Evolutionary conservation across 2,113 vertebrate genomes (phyloP), one percentile per base, ranked within the genome.

Genomic region (Benitochromis conjunctus): DNA sequence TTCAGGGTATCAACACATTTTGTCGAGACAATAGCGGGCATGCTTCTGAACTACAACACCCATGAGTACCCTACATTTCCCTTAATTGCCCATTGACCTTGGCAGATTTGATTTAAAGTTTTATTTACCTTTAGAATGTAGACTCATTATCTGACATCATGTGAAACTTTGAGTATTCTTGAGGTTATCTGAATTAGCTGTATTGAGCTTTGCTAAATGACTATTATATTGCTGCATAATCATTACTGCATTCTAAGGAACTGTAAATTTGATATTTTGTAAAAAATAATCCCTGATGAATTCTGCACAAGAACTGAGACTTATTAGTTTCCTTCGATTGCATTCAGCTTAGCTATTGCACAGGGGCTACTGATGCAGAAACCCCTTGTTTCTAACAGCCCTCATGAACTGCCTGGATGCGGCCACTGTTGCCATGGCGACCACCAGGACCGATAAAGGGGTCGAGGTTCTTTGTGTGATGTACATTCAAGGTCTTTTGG

Each of bases 361-460:
- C 76, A 41, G 26, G 41, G 69, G 80, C 69, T 82, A 31, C 74
- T 80, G 43, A 5, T 74, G 79, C 79, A 81, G 74, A 86, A 83
- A 87, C 36, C 82, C 76, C 55, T 83, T 60, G 31, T 10, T 83
- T 82, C 83, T 81, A 85, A 89, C 77, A 29, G 86, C 43, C 54
- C 31, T 84, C 80, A 84, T 82, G 86, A 89, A 74, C 80, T 34
- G 76, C 54, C 82, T 86, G 81, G 83, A 88, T 92, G 93, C 57
- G 86, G 89, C 86, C 79, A 82, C 87, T 88, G 94, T 94, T 95
- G 87, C 92, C 77, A 95, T 93, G 91, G 94, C 21, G 79, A 94
- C 89, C 81, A 92, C 21, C 87, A 56, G 82, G 77, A 4, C 16
- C 64, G 82, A 86, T 88, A 91, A 85, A 91, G 84, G 48, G 79